Conservation (phyloP, 2,113 vertebrate genomes). For the Oryzias melastigma region DNA sequence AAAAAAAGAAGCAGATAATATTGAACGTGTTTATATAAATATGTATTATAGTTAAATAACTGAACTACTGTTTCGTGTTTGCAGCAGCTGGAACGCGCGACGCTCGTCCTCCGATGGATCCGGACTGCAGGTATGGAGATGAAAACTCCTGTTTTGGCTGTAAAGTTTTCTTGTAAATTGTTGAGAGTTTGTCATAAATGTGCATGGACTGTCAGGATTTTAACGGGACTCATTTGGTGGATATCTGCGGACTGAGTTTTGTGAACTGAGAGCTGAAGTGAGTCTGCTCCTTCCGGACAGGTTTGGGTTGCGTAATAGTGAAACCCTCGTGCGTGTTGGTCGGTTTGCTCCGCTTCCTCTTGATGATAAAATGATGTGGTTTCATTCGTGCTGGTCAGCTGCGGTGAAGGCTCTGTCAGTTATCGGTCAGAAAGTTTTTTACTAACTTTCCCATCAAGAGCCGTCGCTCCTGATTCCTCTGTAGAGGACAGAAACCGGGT, state of each 20-base stretch:
- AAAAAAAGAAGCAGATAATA: not conserved
- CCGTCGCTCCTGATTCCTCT: not conserved
- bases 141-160: not conserved
- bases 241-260: constrained; percentile 2
- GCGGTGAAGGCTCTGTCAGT: not conserved
- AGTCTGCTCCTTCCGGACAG: no score
- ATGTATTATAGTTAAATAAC: not conserved
- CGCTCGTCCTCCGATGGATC: not conserved
- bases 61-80: constrained; percentile 2
- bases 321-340: no score
- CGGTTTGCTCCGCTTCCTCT: no score
- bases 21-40: no score
- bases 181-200: not conserved
- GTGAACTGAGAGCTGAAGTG: no score
- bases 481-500: not conserved
- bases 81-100: not conserved
- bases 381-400: no score
- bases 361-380: no score
- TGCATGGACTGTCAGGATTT: not conserved
- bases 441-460: no score
- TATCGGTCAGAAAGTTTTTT: not conserved
- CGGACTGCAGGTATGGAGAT: constrained; percentile 6
- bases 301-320: no score
- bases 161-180: not conserved
- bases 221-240: not conserved